phyloP scores from a whole-genome alignment of 2,113 vertebrate species.

The Syrmaticus mikado region DNA sequence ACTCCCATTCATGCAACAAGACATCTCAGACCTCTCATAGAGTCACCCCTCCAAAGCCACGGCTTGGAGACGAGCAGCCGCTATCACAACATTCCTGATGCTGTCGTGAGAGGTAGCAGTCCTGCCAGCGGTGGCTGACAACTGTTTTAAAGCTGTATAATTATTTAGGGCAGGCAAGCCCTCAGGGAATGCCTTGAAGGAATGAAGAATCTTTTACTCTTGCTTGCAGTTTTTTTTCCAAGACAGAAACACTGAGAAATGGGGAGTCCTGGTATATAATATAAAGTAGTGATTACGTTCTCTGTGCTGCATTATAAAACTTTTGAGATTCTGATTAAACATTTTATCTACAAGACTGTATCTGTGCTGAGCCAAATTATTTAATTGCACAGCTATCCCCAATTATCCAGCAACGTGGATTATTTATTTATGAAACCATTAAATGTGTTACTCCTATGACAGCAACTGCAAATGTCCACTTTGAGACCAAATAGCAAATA shows the following conservation, averaged over 20 bases:
- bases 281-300: not conserved
- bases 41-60: fast-evolving
- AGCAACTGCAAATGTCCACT: not conserved
- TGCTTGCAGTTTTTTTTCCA: slow-evolving; percentile 22
- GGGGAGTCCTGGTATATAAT: not conserved
- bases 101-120: not conserved
- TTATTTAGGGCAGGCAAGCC: slow-evolving; percentile 57
- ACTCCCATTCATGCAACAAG: not conserved
- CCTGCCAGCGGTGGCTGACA: not conserved
- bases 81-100: not conserved
- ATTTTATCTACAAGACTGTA: not conserved
- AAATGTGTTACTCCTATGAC: not conserved
- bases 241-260: slow-evolving; percentile 1
- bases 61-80: not conserved
- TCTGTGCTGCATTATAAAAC: slow-evolving; percentile 2
- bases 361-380: not conserved
- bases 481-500: not conserved
- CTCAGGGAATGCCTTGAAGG: slow-evolving; percentile 52
- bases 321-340: not conserved
- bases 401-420: not conserved
- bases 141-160: slow-evolving; percentile 56
- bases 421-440: slow-evolving; percentile 36
- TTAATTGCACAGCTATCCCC: not conserved
- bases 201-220: slow-evolving; percentile 52
- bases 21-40: not conserved